Conservation (phyloP, 2,888 invertebrate genomes). For the Heliothis peltigera region DNA sequence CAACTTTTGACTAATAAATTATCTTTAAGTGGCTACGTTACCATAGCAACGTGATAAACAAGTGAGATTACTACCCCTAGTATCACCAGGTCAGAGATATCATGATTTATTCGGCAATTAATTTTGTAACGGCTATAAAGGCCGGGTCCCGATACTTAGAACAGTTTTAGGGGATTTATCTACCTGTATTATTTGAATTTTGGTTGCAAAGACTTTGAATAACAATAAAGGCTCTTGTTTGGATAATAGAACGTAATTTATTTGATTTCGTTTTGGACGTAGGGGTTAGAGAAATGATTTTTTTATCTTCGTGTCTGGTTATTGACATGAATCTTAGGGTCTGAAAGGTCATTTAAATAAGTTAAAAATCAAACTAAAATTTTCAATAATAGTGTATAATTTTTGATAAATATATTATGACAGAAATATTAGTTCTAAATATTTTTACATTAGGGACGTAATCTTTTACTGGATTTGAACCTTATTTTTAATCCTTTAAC, state of each 20-base stretch:
- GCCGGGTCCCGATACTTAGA: conserved; percentile 58
- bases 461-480: no score
- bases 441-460: no score
- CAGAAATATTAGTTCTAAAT: no score
- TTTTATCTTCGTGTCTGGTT: no score
- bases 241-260: conserved; percentile 38
- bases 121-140: conserved; percentile 63
- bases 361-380: no score
- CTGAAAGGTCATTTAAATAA: no score
- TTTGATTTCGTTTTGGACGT: conserved; percentile 10
- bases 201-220: conserved; percentile 47
- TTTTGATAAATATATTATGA: no score
- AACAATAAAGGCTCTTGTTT: conserved; percentile 33
- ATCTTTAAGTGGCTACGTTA: not conserved
- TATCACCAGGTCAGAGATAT: conserved; percentile 52
- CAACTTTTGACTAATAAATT: no score
- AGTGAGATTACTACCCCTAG: conserved; percentile 39
- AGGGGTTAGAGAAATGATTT: no score
- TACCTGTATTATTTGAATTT: conserved; percentile 60
- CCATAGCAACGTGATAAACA: conserved; percentile 18
- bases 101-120: conserved; percentile 64
- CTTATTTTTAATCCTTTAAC: no score
- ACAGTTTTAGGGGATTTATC: conserved; percentile 58
- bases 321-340: no score
- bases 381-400: no score